phyloP scores from a whole-genome alignment of 2,113 vertebrate species.

The Dicaeum eximium region DNA sequence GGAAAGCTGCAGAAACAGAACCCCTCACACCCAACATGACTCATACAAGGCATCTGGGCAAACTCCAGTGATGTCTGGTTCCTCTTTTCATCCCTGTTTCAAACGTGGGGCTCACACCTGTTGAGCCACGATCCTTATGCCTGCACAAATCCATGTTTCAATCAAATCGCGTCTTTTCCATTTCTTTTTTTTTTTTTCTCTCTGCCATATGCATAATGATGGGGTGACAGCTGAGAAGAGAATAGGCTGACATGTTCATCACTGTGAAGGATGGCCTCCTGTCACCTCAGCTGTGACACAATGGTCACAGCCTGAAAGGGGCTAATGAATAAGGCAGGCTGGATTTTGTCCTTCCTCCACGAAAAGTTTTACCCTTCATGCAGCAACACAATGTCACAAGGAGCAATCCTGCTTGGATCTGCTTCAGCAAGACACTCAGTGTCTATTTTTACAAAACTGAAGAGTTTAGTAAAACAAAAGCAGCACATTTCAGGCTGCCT shows the following conservation, averaged over 20 bases:
- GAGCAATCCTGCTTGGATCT: neutral
- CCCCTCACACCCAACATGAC: neutral
- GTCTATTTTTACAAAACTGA: neutral
- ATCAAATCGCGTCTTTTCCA: neutral
- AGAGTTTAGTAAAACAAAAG: neutral
- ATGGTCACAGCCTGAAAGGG: neutral
- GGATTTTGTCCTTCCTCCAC: neutral
- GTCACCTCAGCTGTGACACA: neutral
- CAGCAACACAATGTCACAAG: neutral
- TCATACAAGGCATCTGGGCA: neutral
- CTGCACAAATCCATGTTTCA: neutral
- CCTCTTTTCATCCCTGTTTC: neutral
- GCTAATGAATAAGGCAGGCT: neutral
- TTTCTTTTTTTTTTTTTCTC: neutral
- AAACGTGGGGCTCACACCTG: constrained; percentile 8
- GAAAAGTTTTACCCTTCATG: neutral
- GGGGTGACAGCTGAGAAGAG: neutral
- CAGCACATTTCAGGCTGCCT: neutral
- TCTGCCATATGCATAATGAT: neutral
- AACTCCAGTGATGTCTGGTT: neutral
- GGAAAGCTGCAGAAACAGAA: neutral
- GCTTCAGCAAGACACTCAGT: neutral
- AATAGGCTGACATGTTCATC: neutral
- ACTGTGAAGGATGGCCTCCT: constrained; percentile 12
- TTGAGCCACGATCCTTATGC: neutral